phyloP scores from a whole-genome alignment of 1,140 invertebrate species.

The Sitobion miscanthi region DNA sequence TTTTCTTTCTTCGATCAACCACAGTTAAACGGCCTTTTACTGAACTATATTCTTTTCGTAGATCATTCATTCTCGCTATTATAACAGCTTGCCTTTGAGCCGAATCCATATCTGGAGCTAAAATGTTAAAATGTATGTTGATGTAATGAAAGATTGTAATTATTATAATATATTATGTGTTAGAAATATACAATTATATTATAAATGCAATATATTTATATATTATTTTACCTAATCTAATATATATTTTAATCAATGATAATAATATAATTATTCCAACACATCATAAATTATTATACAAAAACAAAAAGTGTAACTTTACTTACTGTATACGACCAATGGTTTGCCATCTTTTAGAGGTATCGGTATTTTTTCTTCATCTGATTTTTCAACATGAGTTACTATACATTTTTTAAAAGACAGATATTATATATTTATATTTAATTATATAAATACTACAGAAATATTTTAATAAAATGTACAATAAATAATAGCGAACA shows the following conservation, averaged over 20 bases:
- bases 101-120: slow-evolving; percentile 35
- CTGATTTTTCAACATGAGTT: neutral
- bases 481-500: neutral
- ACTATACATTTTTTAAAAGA: neutral
- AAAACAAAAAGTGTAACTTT: neutral
- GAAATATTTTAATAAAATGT: neutral
- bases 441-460: neutral
- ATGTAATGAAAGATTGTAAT: neutral
- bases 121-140: neutral
- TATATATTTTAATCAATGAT: neutral
- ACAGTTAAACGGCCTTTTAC: neutral
- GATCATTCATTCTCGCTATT: slow-evolving; percentile 8
- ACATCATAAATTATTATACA: neutral
- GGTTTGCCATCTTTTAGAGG: slow-evolving; percentile 15
- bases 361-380: neutral
- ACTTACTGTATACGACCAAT: slow-evolving; percentile 21
- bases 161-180: neutral
- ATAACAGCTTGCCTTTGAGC: neutral
- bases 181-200: neutral
- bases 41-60: neutral
- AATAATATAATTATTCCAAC: neutral
- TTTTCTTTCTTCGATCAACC: slow-evolving; percentile 6
- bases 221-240: neutral
- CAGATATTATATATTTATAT: too few relatives aligned
- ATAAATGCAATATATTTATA: neutral